Evolutionary conservation across 2,113 vertebrate genomes (phyloP), one percentile per base, ranked within the genome.

Genomic region (Todiramphus saurophagus): DNA sequence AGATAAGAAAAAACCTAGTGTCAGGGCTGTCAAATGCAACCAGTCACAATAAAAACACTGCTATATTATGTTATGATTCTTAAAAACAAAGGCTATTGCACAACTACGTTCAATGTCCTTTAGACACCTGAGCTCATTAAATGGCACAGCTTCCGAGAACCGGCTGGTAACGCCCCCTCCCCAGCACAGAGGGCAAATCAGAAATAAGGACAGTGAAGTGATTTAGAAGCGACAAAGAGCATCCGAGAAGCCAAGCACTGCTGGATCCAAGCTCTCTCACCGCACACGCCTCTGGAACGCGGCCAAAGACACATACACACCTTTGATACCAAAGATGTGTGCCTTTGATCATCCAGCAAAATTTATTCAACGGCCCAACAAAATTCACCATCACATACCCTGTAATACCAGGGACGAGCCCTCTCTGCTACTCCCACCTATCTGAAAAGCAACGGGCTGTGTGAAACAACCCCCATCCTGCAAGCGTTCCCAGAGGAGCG

Each of bases 401-500:
- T 67, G 41, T 11, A 19, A 20, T 25, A 39, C 44, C 1, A 10
- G 50, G 10, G 39, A 41, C 4, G 19, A 30, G 7, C 59, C 13
- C 13, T 25, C 37, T 39, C 51, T 18, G 13, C 8, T 30, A 50
- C 56, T 43, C 31, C 2, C 5, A 56, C 6, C 41, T 35, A 5
- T 25, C 1, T 41, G 44, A 70, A 59, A 9, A 53, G 43, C 27
- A 48, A 27, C 31, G 27, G 33, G 17, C 1, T 6, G 5, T 9
- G 18, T n/a, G 31, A 43, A 74, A 30, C 13, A 46, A 41, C 3
- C 62, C 56, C 18, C 13, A 2, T 19, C 59, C 59, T 30, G 24
- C 6, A 8, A 12, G 28, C 7, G 10, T 0, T 6, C 55, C 25
- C 33, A 33, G 66, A 60, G 33, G 67, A 79, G 16, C 0, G 0